A percentile compares a stretch with the other conserved stretches of the same genome.
Evolutionary conservation across 2,113 vertebrate genomes (phyloP).

Genomic region (Pedetes capensis): DNA sequence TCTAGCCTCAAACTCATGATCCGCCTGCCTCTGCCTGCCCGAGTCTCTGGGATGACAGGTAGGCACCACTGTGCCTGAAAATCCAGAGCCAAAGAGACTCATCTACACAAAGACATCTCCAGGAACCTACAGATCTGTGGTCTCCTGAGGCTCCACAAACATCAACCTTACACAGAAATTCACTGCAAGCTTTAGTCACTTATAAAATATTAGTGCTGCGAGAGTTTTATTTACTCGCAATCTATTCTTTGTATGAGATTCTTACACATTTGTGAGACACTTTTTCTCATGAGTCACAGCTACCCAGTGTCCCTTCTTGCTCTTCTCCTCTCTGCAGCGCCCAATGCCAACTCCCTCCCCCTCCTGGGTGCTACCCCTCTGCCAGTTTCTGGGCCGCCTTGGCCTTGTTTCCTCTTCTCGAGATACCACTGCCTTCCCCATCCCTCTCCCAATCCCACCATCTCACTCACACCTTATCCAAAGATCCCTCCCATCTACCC

Average conservation of each 20-base stretch:
- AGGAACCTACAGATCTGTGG: background rate
- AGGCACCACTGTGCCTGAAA: background rate
- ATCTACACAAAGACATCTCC: background rate
- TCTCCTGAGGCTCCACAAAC: background rate
- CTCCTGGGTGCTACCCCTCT: no score
- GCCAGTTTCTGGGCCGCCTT: no score
- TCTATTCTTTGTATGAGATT: background rate
- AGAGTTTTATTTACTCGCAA: background rate
- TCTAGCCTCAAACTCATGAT: no score
- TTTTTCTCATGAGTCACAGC: background rate
- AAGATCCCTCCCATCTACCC: background rate
- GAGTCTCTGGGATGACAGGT: no score
- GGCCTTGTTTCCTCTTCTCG: no score
- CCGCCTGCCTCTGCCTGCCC: no score
- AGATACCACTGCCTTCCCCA: fast-evolving
- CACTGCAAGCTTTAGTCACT: background rate
- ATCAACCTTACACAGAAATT: background rate
- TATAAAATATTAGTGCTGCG: background rate
- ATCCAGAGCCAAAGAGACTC: background rate
- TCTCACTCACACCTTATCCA: background rate
- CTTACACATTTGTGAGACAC: background rate
- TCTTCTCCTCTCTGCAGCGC: background rate
- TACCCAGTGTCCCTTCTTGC: background rate
- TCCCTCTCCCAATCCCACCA: background rate
- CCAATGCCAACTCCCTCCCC: background rate